Conservation (phyloP, 2,888 invertebrate species). For the Rutpela maculata region DNA sequence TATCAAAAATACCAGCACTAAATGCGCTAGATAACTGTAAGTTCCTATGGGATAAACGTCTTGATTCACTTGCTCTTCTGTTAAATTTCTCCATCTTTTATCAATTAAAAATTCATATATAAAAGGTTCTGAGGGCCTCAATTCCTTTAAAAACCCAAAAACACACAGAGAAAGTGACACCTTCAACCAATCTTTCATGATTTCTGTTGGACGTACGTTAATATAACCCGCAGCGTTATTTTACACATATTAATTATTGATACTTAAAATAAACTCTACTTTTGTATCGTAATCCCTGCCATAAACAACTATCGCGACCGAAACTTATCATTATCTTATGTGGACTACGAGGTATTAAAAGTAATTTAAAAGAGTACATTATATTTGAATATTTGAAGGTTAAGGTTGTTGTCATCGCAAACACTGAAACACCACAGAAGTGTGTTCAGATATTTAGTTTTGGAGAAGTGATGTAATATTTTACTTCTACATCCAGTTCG, state of each 20-base stretch:
- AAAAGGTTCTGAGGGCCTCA: conserved; percentile 91
- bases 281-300: neutral
- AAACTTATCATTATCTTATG: neutral
- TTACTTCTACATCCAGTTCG: too few relatives aligned
- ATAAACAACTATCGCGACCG: neutral
- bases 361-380: neutral
- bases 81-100: conserved; percentile 83
- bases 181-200: conserved; percentile 80
- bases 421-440: neutral
- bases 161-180: conserved; percentile 84
- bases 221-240: neutral
- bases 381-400: neutral
- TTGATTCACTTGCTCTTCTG: conserved; percentile 82
- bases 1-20: conserved; percentile 86
- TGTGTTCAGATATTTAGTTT: too few relatives aligned
- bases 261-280: neutral
- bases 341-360: neutral
- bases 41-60: conserved; percentile 92
- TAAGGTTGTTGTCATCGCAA: neutral
- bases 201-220: neutral
- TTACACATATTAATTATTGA: conserved; percentile 1
- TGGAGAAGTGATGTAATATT: too few relatives aligned
- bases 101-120: conserved; percentile 87
- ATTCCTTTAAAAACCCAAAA: conserved; percentile 89
- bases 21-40: conserved; percentile 86